Evolutionary conservation across 2,797 vertebrate genomes (phyloP).

Genomic region (Erethizon dorsatum): DNA sequence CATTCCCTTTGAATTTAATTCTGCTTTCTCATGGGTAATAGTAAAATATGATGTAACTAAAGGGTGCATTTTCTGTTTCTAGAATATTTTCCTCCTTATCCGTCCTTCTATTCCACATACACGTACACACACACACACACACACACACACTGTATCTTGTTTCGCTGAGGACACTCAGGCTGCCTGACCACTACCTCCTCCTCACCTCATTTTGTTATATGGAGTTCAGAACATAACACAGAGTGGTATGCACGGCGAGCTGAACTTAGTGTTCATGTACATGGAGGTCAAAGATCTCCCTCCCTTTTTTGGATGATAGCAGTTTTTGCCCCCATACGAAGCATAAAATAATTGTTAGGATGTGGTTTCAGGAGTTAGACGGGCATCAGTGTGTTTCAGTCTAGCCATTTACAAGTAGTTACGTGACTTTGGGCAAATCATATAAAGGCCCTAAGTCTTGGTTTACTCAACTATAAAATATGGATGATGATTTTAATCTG

Average conservation of each 20-base stretch:
- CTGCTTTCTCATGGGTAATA: neutral
- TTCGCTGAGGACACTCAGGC: slow-evolving; percentile 2
- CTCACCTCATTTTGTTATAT: neutral
- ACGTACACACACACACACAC: neutral
- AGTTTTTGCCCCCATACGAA: neutral
- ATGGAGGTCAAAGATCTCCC: neutral
- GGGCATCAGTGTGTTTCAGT: neutral
- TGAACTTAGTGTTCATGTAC: neutral
- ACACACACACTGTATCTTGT: neutral
- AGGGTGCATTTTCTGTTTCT: neutral
- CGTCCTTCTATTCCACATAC: neutral
- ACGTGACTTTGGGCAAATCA: neutral
- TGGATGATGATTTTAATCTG: slow-evolving; percentile 12
- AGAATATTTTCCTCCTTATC: neutral
- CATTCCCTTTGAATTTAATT: neutral
- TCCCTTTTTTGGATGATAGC: neutral
- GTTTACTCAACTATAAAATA: slow-evolving; percentile 55
- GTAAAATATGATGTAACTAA: neutral
- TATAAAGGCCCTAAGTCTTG: neutral
- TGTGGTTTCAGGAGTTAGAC: neutral
- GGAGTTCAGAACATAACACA: neutral
- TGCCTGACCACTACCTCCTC: neutral
- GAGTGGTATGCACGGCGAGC: neutral
- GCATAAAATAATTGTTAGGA: neutral
- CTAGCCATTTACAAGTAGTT: neutral